Base-by-base conservation (phyloP, 1,140 invertebrate species). In the Drosophila hydei region DNA sequence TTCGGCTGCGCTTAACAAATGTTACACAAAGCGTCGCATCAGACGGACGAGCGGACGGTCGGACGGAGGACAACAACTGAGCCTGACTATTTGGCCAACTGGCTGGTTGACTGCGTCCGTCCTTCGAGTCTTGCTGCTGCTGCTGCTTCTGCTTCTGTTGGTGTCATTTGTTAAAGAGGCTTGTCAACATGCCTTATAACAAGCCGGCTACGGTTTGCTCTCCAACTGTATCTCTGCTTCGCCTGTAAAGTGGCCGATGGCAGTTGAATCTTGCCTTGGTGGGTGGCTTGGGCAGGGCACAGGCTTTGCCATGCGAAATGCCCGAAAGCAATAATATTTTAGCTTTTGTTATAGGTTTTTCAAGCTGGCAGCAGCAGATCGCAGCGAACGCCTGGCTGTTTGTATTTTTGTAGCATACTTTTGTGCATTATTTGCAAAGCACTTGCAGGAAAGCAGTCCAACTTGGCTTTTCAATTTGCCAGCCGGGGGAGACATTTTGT, bases 151-250 rank as follows among this genome's bases (percentile, higher is more conserved):
- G 42, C 79, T 72, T 75, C 84, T 89, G 84, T 77, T 89, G 85
- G 85, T 89, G 84, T 89, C 85, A 89, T 89, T 89, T 89, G 85
- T 85, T 89, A 89, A 89, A 89, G 85, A 89, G 85, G 85, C 85
- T 85, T 89, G 85, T 89, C 85, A 89, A 89, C 85, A 89, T 85
- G 81, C 81, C 81, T 78, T 83, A 81, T 87, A 87, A 87, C 81
- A 87, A 87, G 81, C 81, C 77, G 67, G 83, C 81, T 85, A 71
- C 81, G 75, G 73, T 73, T 77, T 79, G 72, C 25, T 73, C 50
- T 61, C 45, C 58, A 58, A 47, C 52, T 51, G 43, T 70, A 19
- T 65, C 30, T 58, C 45, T 36, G 54, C 61, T 43, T 38, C 51
- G 58, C 48, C 59, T 63, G 61, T 65, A 65, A 71, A 71, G 68